Conservation (phyloP, 2,888 invertebrate genomes). For the Junonia oenone region DNA sequence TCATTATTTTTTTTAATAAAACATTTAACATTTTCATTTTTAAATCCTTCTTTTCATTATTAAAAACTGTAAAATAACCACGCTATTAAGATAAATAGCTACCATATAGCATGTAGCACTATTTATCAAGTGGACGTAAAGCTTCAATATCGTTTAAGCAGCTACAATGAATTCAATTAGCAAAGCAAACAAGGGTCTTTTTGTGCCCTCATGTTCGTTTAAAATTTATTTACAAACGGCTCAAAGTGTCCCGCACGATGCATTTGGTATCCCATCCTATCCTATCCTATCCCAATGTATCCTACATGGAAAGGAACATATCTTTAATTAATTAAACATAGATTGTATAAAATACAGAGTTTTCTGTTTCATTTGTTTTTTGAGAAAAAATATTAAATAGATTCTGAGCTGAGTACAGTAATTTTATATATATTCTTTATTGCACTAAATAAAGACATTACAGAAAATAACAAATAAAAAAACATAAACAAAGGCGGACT, state of each 20-base stretch:
- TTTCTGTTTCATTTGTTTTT: background rate
- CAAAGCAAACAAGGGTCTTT: slow-evolving; percentile 61
- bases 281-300: background rate
- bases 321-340: background rate
- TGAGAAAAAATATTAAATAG: too few relatives aligned
- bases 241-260: slow-evolving; percentile 18
- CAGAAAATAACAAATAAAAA: too few relatives aligned
- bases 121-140: slow-evolving; percentile 29
- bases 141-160: slow-evolving; percentile 63
- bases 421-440: too few relatives aligned
- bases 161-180: slow-evolving; percentile 76
- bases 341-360: too few relatives aligned
- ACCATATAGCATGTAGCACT: background rate
- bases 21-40: too few relatives aligned
- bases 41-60: too few relatives aligned
- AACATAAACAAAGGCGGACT: too few relatives aligned
- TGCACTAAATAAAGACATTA: too few relatives aligned
- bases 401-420: too few relatives aligned
- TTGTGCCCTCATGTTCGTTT: slow-evolving; percentile 42
- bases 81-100: too few relatives aligned
- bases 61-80: too few relatives aligned
- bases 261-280: slow-evolving; percentile 4
- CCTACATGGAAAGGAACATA: background rate
- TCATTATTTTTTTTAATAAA: too few relatives aligned
- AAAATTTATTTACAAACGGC: slow-evolving; percentile 54